A percentile compares a stretch with the other conserved stretches of the same genome.
Conservation (phyloP, 2,888 invertebrate genomes). For the Iselma pallidipennis region DNA sequence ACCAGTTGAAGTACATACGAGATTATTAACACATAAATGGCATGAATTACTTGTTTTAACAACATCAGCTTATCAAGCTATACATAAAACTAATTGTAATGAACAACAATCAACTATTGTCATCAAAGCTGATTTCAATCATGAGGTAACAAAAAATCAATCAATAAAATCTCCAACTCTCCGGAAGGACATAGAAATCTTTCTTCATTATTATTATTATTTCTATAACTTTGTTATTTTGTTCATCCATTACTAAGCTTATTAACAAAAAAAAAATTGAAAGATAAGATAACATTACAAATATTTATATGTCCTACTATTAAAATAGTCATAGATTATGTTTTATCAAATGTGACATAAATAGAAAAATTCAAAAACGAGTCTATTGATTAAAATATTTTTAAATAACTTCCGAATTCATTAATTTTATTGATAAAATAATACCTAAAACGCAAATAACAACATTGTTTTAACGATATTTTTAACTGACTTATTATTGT, state of each 20-base stretch:
- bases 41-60: constrained; percentile 93
- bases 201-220: no score
- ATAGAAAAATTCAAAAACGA: constrained; percentile 5
- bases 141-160: constrained; percentile 67
- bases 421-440: background rate
- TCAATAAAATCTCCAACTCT: background rate
- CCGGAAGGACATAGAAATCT: no score
- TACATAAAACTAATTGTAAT: constrained; percentile 60
- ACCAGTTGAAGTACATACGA: constrained; percentile 94
- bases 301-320: constrained; percentile 22
- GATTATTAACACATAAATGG: constrained; percentile 97
- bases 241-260: background rate
- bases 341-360: constrained; percentile 13
- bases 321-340: constrained; percentile 11
- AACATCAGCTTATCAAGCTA: constrained; percentile 91
- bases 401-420: background rate
- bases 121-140: constrained; percentile 78
- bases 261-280: constrained; percentile 4
- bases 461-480: background rate
- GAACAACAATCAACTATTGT: constrained; percentile 53
- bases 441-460: background rate
- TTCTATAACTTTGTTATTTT: background rate
- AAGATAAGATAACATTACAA: constrained; percentile 23
- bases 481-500: no score
- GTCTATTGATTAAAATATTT: background rate